Percentiles rank a stretch among this genome's conserved stretches.
Conservation (phyloP, 2,888 invertebrate species). For the Drosophila greeni region DNA sequence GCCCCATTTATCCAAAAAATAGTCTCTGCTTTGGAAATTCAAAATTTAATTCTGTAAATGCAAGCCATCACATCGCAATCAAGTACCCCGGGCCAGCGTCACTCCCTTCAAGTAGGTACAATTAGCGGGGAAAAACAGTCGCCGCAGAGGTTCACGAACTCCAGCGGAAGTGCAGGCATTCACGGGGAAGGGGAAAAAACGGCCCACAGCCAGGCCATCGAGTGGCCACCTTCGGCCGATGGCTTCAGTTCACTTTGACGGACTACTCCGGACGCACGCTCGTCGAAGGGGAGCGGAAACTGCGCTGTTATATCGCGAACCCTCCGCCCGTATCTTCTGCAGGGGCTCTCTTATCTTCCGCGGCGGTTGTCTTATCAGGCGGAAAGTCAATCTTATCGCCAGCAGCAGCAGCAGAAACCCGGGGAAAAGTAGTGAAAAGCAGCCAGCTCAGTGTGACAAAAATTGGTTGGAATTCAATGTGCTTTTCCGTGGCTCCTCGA, state of each 20-base stretch:
- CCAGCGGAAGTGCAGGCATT: conserved; percentile 19
- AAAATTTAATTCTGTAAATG: conserved; percentile 25
- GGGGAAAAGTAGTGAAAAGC: conserved; percentile 27
- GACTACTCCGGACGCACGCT: conserved; percentile 34
- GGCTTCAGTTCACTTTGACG: conserved; percentile 40
- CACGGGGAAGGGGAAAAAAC: neutral
- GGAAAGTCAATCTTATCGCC: conserved; percentile 39
- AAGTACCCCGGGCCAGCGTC: conserved; percentile 1
- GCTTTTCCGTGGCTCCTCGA: conserved; percentile 43
- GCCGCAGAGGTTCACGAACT: conserved; percentile 26
- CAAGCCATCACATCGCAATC: neutral
- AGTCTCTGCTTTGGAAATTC: conserved; percentile 13
- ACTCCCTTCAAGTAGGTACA: conserved; percentile 27
- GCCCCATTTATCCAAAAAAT: neutral
- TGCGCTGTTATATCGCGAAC: conserved; percentile 20
- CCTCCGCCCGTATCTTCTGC: conserved; percentile 35
- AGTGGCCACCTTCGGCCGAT: conserved; percentile 26
- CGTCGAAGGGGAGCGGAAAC: conserved; percentile 16
- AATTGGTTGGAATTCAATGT: conserved; percentile 44
- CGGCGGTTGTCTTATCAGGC: conserved; percentile 33
- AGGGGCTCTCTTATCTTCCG: conserved; percentile 28
- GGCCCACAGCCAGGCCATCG: neutral
- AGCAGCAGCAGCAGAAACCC: conserved; percentile 8
- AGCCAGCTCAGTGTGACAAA: conserved; percentile 28
- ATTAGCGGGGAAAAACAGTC: conserved; percentile 11